Evolutionary conservation across 1,140 invertebrate genomes (phyloP).

Genomic region (Globodera ellingtonae): DNA sequence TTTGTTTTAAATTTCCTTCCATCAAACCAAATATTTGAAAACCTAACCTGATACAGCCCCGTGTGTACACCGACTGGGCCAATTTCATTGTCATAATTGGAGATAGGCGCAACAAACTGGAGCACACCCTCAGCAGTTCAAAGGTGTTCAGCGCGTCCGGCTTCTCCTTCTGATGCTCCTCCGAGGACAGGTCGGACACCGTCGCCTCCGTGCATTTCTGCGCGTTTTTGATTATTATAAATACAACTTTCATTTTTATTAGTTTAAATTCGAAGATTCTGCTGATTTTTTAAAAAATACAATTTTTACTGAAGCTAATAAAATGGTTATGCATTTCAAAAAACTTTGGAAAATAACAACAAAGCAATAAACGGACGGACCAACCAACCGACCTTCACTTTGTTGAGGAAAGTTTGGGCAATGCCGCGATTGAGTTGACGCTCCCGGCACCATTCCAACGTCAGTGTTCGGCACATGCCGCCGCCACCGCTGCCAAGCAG

Average conservation of each 20-base stretch:
- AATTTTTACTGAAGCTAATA: too few relatives aligned
- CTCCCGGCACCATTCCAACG: conserved; percentile 83
- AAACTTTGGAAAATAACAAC: background rate
- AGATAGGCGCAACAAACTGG: conserved; percentile 84
- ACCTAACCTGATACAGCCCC: conserved; percentile 77
- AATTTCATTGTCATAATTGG: conserved; percentile 56
- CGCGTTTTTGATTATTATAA: background rate
- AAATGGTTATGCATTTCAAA: background rate
- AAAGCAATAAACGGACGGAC: too few relatives aligned
- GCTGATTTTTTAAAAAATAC: too few relatives aligned
- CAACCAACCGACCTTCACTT: conserved; percentile 72
- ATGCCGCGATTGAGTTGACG: conserved; percentile 93
- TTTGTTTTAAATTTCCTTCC: too few relatives aligned
- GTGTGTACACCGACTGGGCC: conserved; percentile 74
- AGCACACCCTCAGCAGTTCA: conserved; percentile 91
- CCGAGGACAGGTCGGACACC: conserved; percentile 36
- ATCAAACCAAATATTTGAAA: too few relatives aligned
- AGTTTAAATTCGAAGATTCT: background rate
- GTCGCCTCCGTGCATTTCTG: background rate
- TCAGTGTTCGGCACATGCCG: conserved; percentile 64
- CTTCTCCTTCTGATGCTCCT: conserved; percentile 56
- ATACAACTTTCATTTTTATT: background rate
- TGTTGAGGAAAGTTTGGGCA: conserved; percentile 83
- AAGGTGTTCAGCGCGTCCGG: conserved; percentile 79
- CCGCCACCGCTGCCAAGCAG: background rate